phyloP scores from a whole-genome alignment of 1,140 invertebrate species.

The Trachymyrmex septentrionalis region DNA sequence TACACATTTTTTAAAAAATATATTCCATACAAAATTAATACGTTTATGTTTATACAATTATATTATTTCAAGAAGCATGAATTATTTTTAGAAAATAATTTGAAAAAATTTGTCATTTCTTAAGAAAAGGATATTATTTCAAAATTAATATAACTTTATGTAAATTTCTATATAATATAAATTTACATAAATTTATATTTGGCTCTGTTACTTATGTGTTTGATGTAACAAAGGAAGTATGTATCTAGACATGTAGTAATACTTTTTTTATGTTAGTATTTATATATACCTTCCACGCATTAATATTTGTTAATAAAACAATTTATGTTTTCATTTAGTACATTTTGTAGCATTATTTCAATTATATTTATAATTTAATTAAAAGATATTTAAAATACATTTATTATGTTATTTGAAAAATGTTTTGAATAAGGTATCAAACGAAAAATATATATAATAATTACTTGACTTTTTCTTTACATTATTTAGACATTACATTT shows the following conservation, averaged over 20 bases:
- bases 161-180: conserved; percentile 34
- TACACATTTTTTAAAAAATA: background rate
- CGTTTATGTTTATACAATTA: background rate
- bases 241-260: conserved; percentile 29
- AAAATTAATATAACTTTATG: conserved; percentile 30
- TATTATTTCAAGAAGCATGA: background rate
- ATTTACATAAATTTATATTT: conserved; percentile 33
- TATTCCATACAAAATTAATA: background rate
- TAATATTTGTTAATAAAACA: conserved; percentile 28
- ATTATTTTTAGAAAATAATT: background rate
- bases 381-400: conserved; percentile 6
- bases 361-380: conserved; percentile 25
- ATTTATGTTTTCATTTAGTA: conserved; percentile 31
- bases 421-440: conserved; percentile 16
- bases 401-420: conserved; percentile 1
- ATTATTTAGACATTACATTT: background rate
- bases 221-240: background rate
- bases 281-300: background rate
- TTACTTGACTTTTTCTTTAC: conserved; percentile 1
- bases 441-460: conserved; percentile 21
- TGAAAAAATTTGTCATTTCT: background rate
- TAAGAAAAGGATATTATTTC: conserved; percentile 16
- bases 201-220: conserved; percentile 26
- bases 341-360: conserved; percentile 25
- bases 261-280: conserved; percentile 35